phyloP scores from a whole-genome alignment of 2,113 vertebrate species.

The Malurus melanocephalus region DNA sequence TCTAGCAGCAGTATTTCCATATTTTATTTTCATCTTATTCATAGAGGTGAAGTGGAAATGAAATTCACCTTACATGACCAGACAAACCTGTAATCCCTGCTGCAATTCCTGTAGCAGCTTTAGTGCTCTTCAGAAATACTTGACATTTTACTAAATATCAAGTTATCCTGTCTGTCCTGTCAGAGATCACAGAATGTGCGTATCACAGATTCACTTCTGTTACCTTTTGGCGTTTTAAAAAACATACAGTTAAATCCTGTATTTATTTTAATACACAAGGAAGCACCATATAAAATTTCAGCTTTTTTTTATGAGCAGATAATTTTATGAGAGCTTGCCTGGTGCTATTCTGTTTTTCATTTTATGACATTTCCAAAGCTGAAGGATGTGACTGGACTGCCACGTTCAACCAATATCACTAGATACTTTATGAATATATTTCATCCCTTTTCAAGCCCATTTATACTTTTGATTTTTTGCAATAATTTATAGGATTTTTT shows the following conservation, averaged over 20 bases:
- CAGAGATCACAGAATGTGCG: neutral
- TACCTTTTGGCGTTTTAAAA: neutral
- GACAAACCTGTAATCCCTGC: neutral
- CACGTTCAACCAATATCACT: neutral
- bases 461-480: neutral
- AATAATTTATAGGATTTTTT: neutral
- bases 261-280: neutral
- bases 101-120: neutral
- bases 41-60: neutral
- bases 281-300: neutral
- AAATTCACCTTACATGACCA: slow-evolving; percentile 19
- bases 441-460: neutral
- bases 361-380: neutral
- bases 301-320: neutral
- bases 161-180: neutral
- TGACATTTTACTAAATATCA: neutral
- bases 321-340: neutral
- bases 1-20: neutral
- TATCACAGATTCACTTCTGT: neutral
- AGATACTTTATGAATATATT: neutral
- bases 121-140: neutral
- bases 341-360: neutral
- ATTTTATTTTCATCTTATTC: slow-evolving; percentile 27
- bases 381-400: neutral
- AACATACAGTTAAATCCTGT: neutral